Base-by-base conservation (phyloP, 2,113 vertebrate genomes). In the Petrocephalus zakoni region DNA sequence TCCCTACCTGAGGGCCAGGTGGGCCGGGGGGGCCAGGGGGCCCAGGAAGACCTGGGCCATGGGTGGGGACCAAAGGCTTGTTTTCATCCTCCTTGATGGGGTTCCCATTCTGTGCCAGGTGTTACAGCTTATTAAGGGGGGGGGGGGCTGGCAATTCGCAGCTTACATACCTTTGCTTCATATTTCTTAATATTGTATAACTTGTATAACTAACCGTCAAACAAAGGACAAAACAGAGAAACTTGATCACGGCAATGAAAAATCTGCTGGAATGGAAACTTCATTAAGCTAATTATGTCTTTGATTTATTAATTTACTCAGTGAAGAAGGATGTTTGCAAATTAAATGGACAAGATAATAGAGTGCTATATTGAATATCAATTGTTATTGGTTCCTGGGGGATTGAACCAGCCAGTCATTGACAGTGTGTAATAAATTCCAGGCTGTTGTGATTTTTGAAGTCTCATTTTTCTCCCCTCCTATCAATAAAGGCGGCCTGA, bases 1-100 rank as follows among this genome's bases (percentile, higher is more conserved):
- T 51, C 94, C 94, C 89, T 91, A 99, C 98, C 97, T 97, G 96
- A 92, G 96, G 96, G 29, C 97, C 97, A 82, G 93, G 89, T 22
- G 97, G 95, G 49, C 96, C 94, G 0, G 91, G 88, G 25, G 95
- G 93, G 37, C 88, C 87, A 0, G 52, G 34, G 11, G 78, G 87
- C 0, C 34, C 96, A 0, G 92, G 92, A 0, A 87, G 93, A 61
- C 96, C 94, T 3, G 89, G 93, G 46, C 87, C 56, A 88, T 96
- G 96, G 3, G 92, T 83, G 52, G 90, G 88, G 88, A 89, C 88
- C 91, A 91, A 3, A 85, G 19, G 15, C 88, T 84, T 21, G 7
- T 89, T 22, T 88, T 72, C 87, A 87, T 75, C 53, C 29, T 22
- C 34, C 8, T 61, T 19, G 34, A 8, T 52, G 13, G 53, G 88